phyloP scores from a whole-genome alignment of 2,113 vertebrate genomes.

The Cyphomyrus discorhynchus region DNA sequence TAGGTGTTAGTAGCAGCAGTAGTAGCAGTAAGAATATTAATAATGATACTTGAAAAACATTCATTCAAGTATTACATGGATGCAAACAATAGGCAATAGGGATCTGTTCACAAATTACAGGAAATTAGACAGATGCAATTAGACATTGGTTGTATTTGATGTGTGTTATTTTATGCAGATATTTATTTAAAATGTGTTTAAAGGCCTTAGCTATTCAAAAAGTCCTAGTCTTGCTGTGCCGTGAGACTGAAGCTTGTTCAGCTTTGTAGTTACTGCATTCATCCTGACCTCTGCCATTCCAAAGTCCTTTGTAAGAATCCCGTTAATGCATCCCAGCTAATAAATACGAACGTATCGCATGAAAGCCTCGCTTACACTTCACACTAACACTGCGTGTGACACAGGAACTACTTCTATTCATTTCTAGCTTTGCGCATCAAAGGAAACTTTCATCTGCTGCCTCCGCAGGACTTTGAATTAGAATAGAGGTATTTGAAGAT shows the following conservation, averaged over 20 bases:
- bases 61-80: neutral
- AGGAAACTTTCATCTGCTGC: conserved; percentile 20
- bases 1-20: neutral
- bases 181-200: neutral
- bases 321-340: neutral
- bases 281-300: neutral
- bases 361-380: neutral
- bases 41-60: neutral
- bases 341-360: neutral
- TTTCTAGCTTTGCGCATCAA: conserved; percentile 27
- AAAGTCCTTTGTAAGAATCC: neutral
- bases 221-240: neutral
- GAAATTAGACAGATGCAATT: neutral
- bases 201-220: neutral
- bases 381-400: neutral
- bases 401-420: neutral
- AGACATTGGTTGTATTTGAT: neutral
- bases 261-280: neutral
- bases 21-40: neutral
- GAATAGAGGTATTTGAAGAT: conserved; percentile 7
- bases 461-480: neutral
- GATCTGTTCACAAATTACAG: neutral
- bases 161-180: neutral
- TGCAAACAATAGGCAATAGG: neutral
- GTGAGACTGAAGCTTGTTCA: neutral